Percentiles rank a stretch among this genome's conserved stretches.
Conservation (phyloP, 2,113 vertebrate genomes). For the Cepphus grylle region DNA sequence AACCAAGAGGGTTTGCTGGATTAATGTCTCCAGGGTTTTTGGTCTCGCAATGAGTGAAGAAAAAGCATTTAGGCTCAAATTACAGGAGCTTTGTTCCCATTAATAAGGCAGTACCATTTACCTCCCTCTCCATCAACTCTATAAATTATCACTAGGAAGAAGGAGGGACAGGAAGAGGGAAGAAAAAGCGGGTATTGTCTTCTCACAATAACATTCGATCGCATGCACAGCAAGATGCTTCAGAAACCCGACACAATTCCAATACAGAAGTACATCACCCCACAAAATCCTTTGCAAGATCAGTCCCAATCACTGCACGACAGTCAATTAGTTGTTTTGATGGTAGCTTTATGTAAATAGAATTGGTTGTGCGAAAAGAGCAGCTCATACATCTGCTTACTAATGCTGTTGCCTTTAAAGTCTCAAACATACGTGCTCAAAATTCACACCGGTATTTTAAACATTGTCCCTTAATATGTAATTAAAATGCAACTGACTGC, state of each 20-base stretch:
- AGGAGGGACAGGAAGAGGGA: background rate
- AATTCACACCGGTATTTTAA: background rate
- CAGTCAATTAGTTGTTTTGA: background rate
- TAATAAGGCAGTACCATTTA: background rate
- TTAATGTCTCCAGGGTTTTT: background rate
- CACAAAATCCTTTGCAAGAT: background rate
- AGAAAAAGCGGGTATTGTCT: background rate
- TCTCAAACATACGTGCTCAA: background rate
- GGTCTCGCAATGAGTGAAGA: background rate
- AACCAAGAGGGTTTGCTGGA: background rate
- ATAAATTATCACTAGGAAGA: background rate
- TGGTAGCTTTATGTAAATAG: background rate
- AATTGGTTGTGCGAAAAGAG: background rate
- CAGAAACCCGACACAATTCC: background rate
- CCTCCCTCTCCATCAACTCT: background rate
- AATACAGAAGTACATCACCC: background rate
- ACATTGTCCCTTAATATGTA: background rate
- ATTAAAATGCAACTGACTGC: background rate
- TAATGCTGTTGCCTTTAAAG: background rate
- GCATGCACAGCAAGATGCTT: background rate
- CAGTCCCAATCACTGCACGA: fast-evolving
- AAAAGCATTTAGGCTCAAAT: background rate
- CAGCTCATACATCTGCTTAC: background rate
- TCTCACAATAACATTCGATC: background rate
- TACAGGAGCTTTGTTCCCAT: background rate